A percentile compares a stretch with the other conserved stretches of the same genome.
Conservation (phyloP, 2,113 vertebrate genomes). For the Pygoscelis adeliae region DNA sequence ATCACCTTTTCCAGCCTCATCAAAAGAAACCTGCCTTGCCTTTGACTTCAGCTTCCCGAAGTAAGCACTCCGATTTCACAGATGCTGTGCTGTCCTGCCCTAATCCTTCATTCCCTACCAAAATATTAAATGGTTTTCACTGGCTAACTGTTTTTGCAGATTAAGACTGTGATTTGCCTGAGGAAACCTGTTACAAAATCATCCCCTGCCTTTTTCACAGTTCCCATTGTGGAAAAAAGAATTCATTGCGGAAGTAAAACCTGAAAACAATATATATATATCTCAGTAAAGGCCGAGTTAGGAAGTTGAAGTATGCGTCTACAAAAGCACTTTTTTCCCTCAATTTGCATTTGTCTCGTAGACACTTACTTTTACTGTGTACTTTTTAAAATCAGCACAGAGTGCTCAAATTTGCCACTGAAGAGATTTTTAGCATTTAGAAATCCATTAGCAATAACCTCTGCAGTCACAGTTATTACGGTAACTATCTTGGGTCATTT, state of each 20-base stretch:
- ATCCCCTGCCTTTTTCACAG: neutral
- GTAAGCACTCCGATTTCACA: neutral
- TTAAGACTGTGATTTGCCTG: neutral
- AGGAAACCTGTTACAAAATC: neutral
- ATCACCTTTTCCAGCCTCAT: neutral
- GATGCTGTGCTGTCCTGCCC: neutral
- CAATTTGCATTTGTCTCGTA: neutral
- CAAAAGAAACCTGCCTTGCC: neutral
- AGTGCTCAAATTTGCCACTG: neutral
- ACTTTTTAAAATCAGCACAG: neutral
- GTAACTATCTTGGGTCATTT: neutral
- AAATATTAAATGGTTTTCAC: neutral
- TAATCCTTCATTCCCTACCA: neutral
- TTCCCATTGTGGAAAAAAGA: neutral
- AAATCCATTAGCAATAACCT: slow-evolving; percentile 33
- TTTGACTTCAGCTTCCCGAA: neutral
- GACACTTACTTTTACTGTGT: neutral
- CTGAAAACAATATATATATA: neutral
- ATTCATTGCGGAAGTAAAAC: neutral
- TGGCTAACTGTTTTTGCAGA: neutral
- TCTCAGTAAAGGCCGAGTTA: neutral
- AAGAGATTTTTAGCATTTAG: slow-evolving; percentile 13
- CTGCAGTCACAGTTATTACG: neutral
- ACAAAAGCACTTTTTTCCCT: neutral
- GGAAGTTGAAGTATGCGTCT: neutral